A percentile compares a stretch with the other conserved stretches of the same genome.
Conservation (phyloP, 2,113 vertebrate species). For the Brachypodius melanocephalos region DNA sequence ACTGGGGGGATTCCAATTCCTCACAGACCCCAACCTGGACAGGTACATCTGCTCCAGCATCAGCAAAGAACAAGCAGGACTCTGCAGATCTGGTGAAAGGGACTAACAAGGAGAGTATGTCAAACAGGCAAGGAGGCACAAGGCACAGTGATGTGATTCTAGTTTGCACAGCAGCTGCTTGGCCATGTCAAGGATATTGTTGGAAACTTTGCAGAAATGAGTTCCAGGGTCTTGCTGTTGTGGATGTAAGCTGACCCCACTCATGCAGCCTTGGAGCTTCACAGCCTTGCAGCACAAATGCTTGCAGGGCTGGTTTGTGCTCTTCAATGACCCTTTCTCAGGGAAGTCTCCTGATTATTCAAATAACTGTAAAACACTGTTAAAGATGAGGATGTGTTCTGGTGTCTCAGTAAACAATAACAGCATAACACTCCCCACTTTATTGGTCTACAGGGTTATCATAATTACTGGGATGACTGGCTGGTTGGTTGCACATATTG, state of each 20-base stretch:
- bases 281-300: neutral
- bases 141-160: neutral
- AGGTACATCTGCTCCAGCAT: neutral
- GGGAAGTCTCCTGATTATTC: slow-evolving; percentile 30
- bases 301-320: neutral
- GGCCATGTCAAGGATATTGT: neutral
- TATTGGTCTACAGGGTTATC: slow-evolving; percentile 44
- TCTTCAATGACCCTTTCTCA: neutral
- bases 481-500: slow-evolving; percentile 53
- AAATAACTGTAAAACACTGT: slow-evolving; percentile 12
- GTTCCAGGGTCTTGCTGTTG: neutral
- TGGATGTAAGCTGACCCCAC: neutral
- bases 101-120: neutral
- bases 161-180: neutral
- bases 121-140: neutral
- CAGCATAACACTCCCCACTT: slow-evolving; percentile 22
- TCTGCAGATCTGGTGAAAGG: neutral
- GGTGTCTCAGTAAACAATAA: slow-evolving; percentile 51
- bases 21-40: neutral
- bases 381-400: slow-evolving; percentile 15
- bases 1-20: neutral
- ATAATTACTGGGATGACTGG: slow-evolving; percentile 32
- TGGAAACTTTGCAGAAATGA: neutral
- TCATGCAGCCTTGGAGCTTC: neutral
- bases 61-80: neutral